Evolutionary conservation across 1,140 invertebrate species (phyloP).

Genomic region (Diprion similis): DNA sequence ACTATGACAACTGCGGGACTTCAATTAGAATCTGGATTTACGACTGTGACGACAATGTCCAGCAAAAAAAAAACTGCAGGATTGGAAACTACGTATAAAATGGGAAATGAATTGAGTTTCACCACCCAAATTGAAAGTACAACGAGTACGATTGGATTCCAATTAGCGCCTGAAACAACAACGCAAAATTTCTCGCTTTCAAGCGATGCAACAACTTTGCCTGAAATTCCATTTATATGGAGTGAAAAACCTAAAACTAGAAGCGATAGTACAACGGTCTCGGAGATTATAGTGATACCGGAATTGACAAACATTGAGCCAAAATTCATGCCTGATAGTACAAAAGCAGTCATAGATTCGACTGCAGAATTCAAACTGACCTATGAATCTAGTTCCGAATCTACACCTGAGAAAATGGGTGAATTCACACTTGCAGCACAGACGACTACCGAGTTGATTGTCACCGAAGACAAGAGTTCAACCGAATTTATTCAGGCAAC

Average conservation of each 20-base stretch:
- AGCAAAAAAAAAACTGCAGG: not conserved
- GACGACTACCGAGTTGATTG: too few species aligned
- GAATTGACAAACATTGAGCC: constrained; percentile 6
- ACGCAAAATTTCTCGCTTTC: too few species aligned
- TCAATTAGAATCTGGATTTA: not conserved
- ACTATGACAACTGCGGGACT: not conserved
- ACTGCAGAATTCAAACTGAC: too few species aligned
- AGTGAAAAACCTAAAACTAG: not conserved
- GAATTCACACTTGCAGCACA: too few species aligned
- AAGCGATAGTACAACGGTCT: constrained; percentile 1
- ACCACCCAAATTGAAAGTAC: not conserved
- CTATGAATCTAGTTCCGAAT: not conserved
- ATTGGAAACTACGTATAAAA: not conserved
- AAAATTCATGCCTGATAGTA: not conserved
- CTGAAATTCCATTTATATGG: not conserved
- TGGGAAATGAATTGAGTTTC: not conserved
- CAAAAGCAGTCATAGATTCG: too few species aligned
- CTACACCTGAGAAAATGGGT: too few species aligned
- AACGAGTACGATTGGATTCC: not conserved
- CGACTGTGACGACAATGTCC: not conserved
- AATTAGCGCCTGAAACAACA: too few species aligned
- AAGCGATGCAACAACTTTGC: not conserved
- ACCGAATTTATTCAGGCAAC: too few species aligned
- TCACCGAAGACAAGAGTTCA: too few species aligned
- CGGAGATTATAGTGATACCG: constrained; percentile 13